These are phyloP conservation scores for Mus pahari DNA, from an alignment of 2,113 vertebrate species.

Conservation along the genomic window DNA sequence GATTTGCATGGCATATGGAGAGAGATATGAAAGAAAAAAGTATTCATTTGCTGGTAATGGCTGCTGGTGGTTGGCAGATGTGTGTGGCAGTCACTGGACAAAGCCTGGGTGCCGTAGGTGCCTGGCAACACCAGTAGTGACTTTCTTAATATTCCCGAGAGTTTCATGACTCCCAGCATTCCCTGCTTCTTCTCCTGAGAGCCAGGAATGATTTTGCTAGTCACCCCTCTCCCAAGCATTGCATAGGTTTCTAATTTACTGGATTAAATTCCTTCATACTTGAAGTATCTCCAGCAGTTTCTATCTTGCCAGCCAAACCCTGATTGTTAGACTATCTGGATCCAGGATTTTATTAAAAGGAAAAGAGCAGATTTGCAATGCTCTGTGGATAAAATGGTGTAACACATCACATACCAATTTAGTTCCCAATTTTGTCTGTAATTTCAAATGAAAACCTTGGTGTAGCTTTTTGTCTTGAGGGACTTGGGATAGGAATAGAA, in stretches of 20 bases:
- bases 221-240: not conserved
- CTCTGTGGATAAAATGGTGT: not conserved
- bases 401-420: not conserved
- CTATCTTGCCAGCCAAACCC: not conserved
- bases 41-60: not conserved
- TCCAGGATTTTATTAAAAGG: not conserved
- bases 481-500: not conserved
- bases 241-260: not conserved
- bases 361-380: not conserved
- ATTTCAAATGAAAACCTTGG: not conserved
- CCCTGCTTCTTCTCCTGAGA: not conserved
- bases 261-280: not conserved
- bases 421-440: not conserved
- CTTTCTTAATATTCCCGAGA: not conserved
- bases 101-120: not conserved
- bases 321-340: not conserved
- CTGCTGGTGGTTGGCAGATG: not conserved
- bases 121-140: no score
- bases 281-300: slow-evolving; percentile 20
- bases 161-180: not conserved
- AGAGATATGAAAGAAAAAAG: not conserved
- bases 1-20: not conserved
- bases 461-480: not conserved
- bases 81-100: not conserved
- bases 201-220: not conserved